Conservation (phyloP, 2,797 vertebrate genomes). For the Syndactyla subalaris region DNA sequence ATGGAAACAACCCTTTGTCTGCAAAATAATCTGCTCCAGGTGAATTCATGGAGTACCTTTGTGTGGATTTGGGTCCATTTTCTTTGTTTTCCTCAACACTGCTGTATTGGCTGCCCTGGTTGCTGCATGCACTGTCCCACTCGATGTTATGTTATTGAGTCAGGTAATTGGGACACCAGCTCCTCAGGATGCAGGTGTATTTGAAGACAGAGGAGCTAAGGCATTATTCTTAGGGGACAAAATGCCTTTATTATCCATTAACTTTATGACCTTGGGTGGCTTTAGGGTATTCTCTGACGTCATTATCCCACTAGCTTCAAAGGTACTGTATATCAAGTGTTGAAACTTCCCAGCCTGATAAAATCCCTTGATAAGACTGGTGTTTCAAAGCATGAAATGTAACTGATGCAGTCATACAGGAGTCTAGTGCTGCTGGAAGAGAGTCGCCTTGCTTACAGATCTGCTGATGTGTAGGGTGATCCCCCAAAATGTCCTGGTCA, state of each 20-base stretch:
- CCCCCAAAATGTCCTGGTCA: background rate
- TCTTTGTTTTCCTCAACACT: background rate
- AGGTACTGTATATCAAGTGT: slow-evolving; percentile 22
- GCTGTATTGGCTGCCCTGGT: background rate
- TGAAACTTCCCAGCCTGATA: slow-evolving; percentile 40
- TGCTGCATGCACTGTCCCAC: background rate
- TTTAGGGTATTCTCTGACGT: slow-evolving; percentile 16
- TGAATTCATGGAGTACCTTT: background rate
- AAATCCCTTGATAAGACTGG: slow-evolving; percentile 32
- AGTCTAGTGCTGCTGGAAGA: background rate
- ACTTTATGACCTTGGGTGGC: slow-evolving; percentile 38
- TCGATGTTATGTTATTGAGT: background rate
- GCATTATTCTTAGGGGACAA: background rate
- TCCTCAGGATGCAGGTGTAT: background rate
- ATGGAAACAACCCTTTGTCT: background rate
- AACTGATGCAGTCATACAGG: background rate
- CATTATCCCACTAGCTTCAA: slow-evolving; percentile 25
- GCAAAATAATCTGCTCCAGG: background rate
- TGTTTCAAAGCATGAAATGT: background rate
- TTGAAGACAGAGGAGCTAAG: background rate
- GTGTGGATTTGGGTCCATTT: background rate
- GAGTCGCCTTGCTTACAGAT: background rate
- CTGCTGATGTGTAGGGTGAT: background rate
- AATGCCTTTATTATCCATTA: slow-evolving; percentile 53
- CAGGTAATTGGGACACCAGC: background rate